phyloP scores from a whole-genome alignment of 1,140 invertebrate genomes.

The Atta colombica region DNA sequence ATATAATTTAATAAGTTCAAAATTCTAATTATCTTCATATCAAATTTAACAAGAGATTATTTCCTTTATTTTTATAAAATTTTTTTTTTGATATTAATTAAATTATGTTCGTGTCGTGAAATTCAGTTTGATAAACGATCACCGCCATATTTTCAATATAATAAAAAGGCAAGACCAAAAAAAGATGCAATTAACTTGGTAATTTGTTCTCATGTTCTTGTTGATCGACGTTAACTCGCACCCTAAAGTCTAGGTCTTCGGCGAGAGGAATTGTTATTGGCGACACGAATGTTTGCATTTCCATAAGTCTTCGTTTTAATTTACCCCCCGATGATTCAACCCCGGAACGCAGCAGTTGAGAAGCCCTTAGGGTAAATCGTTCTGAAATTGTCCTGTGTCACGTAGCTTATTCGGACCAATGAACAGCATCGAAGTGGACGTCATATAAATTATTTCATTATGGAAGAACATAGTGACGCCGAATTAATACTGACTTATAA shows the following conservation, averaged over 20 bases:
- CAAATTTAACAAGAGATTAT: background rate
- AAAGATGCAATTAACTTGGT: constrained; percentile 36
- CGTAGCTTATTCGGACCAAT: constrained; percentile 45
- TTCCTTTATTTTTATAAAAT: background rate
- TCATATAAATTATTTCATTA: constrained; percentile 53
- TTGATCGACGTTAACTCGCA: constrained; percentile 34
- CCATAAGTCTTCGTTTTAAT: constrained; percentile 78
- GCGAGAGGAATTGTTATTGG: constrained; percentile 50
- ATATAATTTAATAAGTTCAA: background rate
- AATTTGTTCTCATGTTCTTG: constrained; percentile 20
- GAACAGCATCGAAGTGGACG: constrained; percentile 18
- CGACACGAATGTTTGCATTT: constrained; percentile 67
- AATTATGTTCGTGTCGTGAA: background rate
- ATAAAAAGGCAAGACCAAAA: background rate
- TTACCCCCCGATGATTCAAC: constrained; percentile 74
- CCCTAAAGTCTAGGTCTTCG: constrained; percentile 38
- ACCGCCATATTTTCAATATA: background rate
- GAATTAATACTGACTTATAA: constrained; percentile 36
- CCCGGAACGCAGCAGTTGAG: constrained; percentile 70
- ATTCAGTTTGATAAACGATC: background rate
- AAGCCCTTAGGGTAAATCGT: constrained; percentile 72
- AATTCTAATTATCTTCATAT: background rate
- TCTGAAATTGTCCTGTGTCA: constrained; percentile 45
- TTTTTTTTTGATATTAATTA: background rate
- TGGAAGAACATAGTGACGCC: background rate